A percentile compares a stretch with the other conserved stretches of the same genome.
phyloP scores from a whole-genome alignment of 1,140 invertebrate genomes.

The Delia radicum region DNA sequence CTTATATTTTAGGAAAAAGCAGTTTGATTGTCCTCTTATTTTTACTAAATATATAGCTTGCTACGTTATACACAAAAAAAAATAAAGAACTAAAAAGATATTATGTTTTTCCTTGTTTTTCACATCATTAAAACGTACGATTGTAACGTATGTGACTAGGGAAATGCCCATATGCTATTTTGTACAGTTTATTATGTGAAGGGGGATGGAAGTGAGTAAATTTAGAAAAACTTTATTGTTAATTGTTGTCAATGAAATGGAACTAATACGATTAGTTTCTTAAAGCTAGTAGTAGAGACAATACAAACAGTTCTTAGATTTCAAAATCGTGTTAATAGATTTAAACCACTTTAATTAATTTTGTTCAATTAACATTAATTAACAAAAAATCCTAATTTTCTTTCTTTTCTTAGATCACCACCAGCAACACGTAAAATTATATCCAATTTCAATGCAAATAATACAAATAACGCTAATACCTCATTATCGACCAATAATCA shows the following conservation, averaged over 20 bases:
- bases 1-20: no score
- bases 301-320: no score
- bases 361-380: background rate
- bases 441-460: conserved; percentile 30
- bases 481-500: background rate
- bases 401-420: conserved; percentile 42
- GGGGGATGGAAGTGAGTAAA: background rate
- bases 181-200: background rate
- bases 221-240: no score
- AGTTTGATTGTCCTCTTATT: no score
- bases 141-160: no score
- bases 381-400: background rate
- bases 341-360: background rate
- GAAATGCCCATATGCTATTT: background rate
- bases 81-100: no score
- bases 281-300: no score
- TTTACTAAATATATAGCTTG: no score
- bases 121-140: no score
- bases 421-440: conserved; percentile 48
- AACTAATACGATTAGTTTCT: background rate
- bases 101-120: no score
- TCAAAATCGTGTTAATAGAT: background rate
- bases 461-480: background rate
- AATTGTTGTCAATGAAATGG: background rate
- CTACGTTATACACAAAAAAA: no score